These are phyloP conservation scores for Erebia palarica DNA, from an alignment of 2,888 invertebrate species.

Conservation along the genomic window DNA sequence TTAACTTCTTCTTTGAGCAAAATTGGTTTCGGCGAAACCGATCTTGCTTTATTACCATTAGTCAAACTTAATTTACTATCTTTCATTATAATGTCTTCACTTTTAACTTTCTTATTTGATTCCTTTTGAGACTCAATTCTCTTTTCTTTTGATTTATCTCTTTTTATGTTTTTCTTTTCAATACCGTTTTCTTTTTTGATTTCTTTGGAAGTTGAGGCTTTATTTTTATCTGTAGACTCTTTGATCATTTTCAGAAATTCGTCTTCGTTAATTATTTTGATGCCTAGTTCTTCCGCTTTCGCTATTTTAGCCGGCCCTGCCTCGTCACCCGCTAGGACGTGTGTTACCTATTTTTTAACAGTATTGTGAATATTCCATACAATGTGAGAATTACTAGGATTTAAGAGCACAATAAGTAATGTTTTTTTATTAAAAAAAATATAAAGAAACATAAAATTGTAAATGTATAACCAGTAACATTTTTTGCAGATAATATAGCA, in stretches of 20 bases:
- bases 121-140: conserved; percentile 5
- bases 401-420: background rate
- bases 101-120: conserved; percentile 24
- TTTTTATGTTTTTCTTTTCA: conserved; percentile 21
- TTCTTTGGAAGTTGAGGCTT: conserved; percentile 34
- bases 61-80: conserved; percentile 20
- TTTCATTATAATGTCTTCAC: conserved; percentile 18
- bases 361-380: background rate
- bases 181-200: conserved; percentile 42
- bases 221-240: conserved; percentile 68
- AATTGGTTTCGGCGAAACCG: conserved; percentile 27
- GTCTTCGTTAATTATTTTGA: conserved; percentile 91
- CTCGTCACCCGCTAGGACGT: conserved; percentile 92
- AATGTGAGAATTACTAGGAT: background rate
- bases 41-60: conserved; percentile 35
- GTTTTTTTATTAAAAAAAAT: too few relatives aligned
- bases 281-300: conserved; percentile 87
- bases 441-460: too few relatives aligned
- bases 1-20: conserved; percentile 14
- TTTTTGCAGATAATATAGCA: too few relatives aligned
- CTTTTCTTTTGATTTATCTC: conserved; percentile 21
- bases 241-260: conserved; percentile 90
- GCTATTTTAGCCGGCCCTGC: conserved; percentile 92
- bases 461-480: too few relatives aligned
- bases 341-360: conserved; percentile 80